Percentiles rank a stretch among this genome's conserved stretches.
These are phyloP conservation scores for Anableps anableps DNA, from an alignment of 2,797 vertebrate species.

Conservation along the genomic window DNA sequence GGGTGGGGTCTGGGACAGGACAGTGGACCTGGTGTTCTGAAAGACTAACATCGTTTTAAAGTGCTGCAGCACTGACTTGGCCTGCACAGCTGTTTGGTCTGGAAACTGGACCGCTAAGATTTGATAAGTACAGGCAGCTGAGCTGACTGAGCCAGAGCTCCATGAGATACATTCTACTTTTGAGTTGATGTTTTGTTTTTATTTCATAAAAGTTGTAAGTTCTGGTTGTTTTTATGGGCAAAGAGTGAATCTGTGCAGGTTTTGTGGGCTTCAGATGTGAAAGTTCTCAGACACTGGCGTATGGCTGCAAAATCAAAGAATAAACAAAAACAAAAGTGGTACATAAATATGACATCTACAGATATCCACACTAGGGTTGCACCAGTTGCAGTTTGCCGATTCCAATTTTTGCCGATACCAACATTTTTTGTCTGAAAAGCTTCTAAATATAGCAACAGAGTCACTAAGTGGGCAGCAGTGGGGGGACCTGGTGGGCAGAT, in stretches of 20 bases:
- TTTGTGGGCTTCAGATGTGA: not conserved
- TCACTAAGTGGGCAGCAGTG: no score
- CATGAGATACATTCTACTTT: not conserved
- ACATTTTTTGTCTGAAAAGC: no score
- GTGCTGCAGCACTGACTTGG: conserved; percentile 56
- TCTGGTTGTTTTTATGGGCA: not conserved
- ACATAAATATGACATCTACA: no score
- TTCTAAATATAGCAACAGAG: no score
- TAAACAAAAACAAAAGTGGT: not conserved
- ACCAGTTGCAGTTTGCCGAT: no score
- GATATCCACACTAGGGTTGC: no score
- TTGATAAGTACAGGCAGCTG: conserved; percentile 41
- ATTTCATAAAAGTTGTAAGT: not conserved
- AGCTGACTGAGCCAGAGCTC: conserved; percentile 18
- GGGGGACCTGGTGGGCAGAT: no score
- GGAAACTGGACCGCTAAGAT: conserved; percentile 17
- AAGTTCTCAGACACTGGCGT: not conserved
- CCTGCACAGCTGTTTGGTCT: conserved; percentile 47
- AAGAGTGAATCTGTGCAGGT: not conserved
- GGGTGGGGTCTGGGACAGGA: conserved; percentile 54
- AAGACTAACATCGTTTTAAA: conserved; percentile 80
- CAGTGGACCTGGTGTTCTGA: conserved; percentile 74
- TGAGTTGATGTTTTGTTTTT: not conserved
- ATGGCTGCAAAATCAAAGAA: not conserved
- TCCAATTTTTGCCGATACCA: no score